Evolutionary conservation across 2,888 invertebrate species (phyloP).

Genomic region (Hesperia comma): DNA sequence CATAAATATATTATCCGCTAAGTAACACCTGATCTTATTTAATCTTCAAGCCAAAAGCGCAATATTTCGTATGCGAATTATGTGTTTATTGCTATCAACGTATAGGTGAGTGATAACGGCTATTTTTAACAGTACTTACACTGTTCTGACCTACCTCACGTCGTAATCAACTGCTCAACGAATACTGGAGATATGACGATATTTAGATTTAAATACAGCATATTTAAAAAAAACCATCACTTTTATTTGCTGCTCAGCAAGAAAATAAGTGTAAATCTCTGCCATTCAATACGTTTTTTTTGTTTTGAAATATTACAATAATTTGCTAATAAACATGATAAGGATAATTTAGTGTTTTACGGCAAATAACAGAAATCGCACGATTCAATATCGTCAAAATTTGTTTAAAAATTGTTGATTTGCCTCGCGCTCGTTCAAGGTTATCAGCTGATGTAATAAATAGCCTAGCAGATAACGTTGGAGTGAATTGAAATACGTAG

Average conservation of each 20-base stretch:
- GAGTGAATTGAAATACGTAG: constrained; percentile 32
- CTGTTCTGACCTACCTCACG: constrained; percentile 50
- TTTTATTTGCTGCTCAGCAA: not conserved
- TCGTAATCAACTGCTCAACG: constrained; percentile 42
- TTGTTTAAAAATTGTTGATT: constrained; percentile 37
- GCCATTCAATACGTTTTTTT: no score
- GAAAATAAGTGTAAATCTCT: not conserved
- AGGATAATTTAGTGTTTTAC: not conserved
- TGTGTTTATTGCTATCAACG: constrained; percentile 12
- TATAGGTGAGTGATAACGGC: constrained; percentile 39
- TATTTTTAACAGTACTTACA: constrained; percentile 39
- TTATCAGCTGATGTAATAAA: constrained; percentile 50
- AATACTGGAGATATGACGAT: constrained; percentile 35
- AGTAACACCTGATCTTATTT: no score
- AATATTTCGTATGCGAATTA: constrained; percentile 5
- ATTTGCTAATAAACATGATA: no score
- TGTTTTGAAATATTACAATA: no score
- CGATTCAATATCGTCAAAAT: constrained; percentile 27
- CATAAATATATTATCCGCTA: no score
- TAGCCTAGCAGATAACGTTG: constrained; percentile 50
- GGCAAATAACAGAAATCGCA: not conserved
- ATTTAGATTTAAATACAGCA: not conserved
- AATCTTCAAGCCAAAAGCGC: not conserved
- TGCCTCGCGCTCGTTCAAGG: constrained; percentile 46
- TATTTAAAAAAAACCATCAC: no score